Evolutionary conservation across 2,888 invertebrate genomes (phyloP), one percentile per base, ranked within the genome.

Genomic region (Melieria picta): DNA sequence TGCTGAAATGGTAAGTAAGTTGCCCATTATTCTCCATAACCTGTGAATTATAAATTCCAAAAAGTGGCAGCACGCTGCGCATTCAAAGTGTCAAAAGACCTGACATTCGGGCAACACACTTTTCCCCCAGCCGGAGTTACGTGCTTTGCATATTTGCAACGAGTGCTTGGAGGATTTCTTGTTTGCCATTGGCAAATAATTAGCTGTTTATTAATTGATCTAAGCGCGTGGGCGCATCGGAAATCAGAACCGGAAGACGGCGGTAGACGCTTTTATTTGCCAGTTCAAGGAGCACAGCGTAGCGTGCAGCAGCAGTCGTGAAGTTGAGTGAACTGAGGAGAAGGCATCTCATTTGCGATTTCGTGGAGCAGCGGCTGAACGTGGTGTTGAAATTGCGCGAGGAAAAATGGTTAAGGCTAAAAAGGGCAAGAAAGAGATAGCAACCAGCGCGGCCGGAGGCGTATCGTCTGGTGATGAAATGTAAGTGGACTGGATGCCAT

Each of bases 361-460:
- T 75, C 73, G 75, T 76, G 71, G 72, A 75, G 57, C 73, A 75
- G 77, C 79, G 78, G 75, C 77, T 79, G 76, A 81, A 81, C 84
- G 86, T 83, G 85, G 87, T 86, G 87, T 82, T 86, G 83, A 82
- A 84, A 79, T 83, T 82, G 80, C 83, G 80, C 75, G 82, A 80
- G 78, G 81, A 83, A 83, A 85, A 85, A 93, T 93, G 94, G 93
- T 93, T 84, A 94, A 94, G 89, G 90, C 92, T 86, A 94, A 93
- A 90, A 94, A 93, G 88, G 91, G 92, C 86, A 93, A 93, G 88
- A 93, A 93, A 89, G 91, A 90, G 87, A 90, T 89, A 85, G 90
- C 90, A 73, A 74, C 82, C 77, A 80, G 78, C 75, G 77, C 77
- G 45, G 80, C 76, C 72, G 82, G 79, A 66, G 79, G 77, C 69